Base-by-base conservation (phyloP, 1,140 invertebrate genomes). In the Asbolus verrucosus region DNA sequence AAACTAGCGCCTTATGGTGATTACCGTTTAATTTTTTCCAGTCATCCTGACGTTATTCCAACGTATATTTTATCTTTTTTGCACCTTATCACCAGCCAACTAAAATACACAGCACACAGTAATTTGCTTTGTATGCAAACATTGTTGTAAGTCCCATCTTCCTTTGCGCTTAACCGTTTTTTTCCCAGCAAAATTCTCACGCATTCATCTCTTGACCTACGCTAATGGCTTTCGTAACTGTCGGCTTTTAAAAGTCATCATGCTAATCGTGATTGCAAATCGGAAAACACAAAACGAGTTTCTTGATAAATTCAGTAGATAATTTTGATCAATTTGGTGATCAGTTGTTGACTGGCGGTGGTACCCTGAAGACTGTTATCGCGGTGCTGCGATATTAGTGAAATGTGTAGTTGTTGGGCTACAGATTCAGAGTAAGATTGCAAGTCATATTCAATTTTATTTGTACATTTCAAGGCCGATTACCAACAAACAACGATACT, bases 301-400 rank as follows among this genome's bases (percentile, higher is more conserved):
- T 54, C 46, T 54, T 54, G 46, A 54, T 54, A 54, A 27, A 27
- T 54, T 54, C 46, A 54, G 27, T 54, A 54, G 46, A 54, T 54
- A 54, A 54, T 54, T 54, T 54, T 54, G 46, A 54, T 54, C 27
- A 54, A 14, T n/a, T 54, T 46, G 16, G 21, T 54, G 11, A n/a
- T 54, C 11, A 54, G 46, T 54, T 27, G 46, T 14, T 19, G 21
- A 27, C 18, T 54, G 14, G 18, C 46, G 19, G 46, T 27, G 46
- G 46, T 24, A 11, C 19, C 24, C 24, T 1, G 11, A 54, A 21
- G 46, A 54, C 46, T 16, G 13, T 19, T 24, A 18, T 43, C 11
- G n/a, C 19, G 24, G 3, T 27, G 19, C 46, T 54, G 46, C 27
- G 46, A 54, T 54, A 54, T 54, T 54, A 54, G 46, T 54, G 46